Conservation (phyloP, 2,888 invertebrate species). For the Leucophora obtusa region DNA sequence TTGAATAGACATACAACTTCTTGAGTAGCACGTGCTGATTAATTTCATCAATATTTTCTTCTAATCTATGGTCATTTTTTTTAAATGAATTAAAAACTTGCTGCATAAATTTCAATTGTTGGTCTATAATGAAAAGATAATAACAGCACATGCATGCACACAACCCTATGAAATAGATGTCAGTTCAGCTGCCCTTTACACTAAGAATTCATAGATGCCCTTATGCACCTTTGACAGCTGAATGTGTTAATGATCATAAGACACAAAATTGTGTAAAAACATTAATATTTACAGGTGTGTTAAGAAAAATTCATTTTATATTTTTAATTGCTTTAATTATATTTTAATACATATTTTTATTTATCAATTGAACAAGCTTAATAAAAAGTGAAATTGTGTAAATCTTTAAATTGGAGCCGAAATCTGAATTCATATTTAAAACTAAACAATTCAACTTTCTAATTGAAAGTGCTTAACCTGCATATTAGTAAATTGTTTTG, state of each 20-base stretch:
- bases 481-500: too few relatives aligned
- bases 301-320: not conserved
- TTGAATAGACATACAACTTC: not conserved
- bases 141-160: slow-evolving; percentile 27
- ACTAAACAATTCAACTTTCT: too few relatives aligned
- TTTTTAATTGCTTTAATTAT: not conserved
- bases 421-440: too few relatives aligned
- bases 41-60: slow-evolving; percentile 20
- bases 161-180: slow-evolving; percentile 21
- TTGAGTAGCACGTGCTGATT: slow-evolving; percentile 47
- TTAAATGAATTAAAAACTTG: not conserved
- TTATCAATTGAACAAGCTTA: too few relatives aligned
- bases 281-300: slow-evolving; percentile 44
- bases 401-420: too few relatives aligned
- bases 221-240: slow-evolving; percentile 49
- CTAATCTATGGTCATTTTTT: slow-evolving; percentile 11
- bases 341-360: too few relatives aligned
- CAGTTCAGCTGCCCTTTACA: slow-evolving; percentile 42
- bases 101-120: slow-evolving; percentile 17
- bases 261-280: slow-evolving; percentile 13
- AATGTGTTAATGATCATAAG: slow-evolving; percentile 34
- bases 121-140: slow-evolving; percentile 40
- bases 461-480: too few relatives aligned
- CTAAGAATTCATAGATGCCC: not conserved
- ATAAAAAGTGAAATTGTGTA: too few relatives aligned